Percentiles rank a stretch among this genome's conserved stretches.
Conservation (phyloP, 2,888 invertebrate species). For the Microchrysa polita region DNA sequence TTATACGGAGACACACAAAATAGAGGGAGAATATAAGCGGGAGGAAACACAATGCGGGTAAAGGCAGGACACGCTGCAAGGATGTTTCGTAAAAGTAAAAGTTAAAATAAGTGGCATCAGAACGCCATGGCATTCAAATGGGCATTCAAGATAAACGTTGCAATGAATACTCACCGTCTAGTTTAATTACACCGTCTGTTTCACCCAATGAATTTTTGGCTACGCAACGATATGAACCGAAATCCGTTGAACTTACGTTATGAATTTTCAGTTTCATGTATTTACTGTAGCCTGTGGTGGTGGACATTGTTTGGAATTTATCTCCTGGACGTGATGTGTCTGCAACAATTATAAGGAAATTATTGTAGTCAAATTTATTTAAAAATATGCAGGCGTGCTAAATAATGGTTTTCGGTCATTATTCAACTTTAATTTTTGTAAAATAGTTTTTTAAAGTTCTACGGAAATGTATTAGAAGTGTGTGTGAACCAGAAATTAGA, state of each 20-base stretch:
- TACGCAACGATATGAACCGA: conserved; percentile 89
- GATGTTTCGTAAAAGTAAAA: too few relatives aligned
- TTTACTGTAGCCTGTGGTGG: conserved; percentile 87
- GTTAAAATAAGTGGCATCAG: too few relatives aligned
- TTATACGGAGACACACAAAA: neutral
- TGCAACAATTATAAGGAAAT: too few relatives aligned
- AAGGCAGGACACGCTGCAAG: neutral
- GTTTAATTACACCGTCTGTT: conserved; percentile 88
- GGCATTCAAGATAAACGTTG: too few relatives aligned
- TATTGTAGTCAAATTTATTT: too few relatives aligned
- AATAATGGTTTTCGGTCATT: too few relatives aligned
- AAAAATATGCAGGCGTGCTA: too few relatives aligned
- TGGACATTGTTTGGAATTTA: conserved; percentile 85
- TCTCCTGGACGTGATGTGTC: conserved; percentile 80
- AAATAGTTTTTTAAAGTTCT: too few relatives aligned
- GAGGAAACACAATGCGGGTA: neutral
- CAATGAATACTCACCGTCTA: conserved; percentile 78
- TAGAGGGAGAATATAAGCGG: neutral
- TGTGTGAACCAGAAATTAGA: too few relatives aligned
- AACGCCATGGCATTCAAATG: too few relatives aligned
- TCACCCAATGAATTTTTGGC: conserved; percentile 92
- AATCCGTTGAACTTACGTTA: conserved; percentile 80
- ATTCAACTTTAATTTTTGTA: too few relatives aligned
- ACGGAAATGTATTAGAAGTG: too few relatives aligned
- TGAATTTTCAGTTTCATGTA: conserved; percentile 92